Evolutionary conservation across 1,140 invertebrate species (phyloP).

Genomic region (Heliconius nattereri): DNA sequence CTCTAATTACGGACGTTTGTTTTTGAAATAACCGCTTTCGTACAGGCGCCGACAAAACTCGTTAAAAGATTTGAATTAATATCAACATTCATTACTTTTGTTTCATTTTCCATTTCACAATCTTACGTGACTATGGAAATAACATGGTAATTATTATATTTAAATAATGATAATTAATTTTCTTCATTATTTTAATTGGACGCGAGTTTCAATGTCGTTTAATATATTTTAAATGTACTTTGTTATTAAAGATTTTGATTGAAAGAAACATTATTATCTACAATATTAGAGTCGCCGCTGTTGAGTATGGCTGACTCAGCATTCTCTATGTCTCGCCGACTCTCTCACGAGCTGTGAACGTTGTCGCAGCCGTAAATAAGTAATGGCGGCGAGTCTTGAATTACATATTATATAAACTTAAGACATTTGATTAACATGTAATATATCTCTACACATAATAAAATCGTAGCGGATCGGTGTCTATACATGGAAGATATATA

Average conservation of each 20-base stretch:
- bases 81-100: constrained; percentile 14
- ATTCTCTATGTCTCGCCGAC: constrained; percentile 57
- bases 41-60: constrained; percentile 53
- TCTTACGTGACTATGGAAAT: background rate
- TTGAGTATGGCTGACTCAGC: constrained; percentile 61
- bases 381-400: background rate
- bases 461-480: too few species aligned
- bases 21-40: constrained; percentile 70
- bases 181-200: background rate
- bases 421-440: background rate
- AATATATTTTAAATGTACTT: background rate
- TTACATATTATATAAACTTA: background rate
- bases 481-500: too few species aligned
- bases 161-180: background rate
- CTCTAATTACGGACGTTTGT: constrained; percentile 77
- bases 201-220: background rate
- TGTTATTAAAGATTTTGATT: background rate
- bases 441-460: background rate
- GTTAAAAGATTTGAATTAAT: constrained; percentile 42
- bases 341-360: constrained; percentile 51
- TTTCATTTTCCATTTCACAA: background rate
- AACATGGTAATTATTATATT: background rate
- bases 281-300: constrained; percentile 30
- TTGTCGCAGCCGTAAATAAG: constrained; percentile 14
- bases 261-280: background rate